Percentiles rank a stretch among this genome's conserved stretches.
phyloP scores from a whole-genome alignment of 2,797 vertebrate species.

The Cyprinodon diabolis region DNA sequence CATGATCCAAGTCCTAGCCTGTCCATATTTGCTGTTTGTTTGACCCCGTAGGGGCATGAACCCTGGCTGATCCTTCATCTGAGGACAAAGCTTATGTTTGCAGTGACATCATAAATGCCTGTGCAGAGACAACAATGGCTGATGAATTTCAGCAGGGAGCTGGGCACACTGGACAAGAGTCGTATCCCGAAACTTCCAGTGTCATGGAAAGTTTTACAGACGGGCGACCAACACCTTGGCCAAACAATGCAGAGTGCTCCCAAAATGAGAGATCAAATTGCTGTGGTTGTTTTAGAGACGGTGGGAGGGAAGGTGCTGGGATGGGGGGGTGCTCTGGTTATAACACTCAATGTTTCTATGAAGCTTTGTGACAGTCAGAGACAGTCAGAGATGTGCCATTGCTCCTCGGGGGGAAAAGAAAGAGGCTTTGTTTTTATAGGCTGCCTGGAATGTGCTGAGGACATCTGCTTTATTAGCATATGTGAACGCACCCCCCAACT shows the following conservation, averaged over 20 bases:
- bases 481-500: constrained; percentile 71
- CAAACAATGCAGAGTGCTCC: constrained; percentile 58
- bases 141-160: constrained; percentile 68
- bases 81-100: constrained; percentile 82
- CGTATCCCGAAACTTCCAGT: constrained; percentile 56
- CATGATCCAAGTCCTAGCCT: constrained; percentile 56
- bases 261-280: constrained; percentile 58
- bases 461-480: constrained; percentile 86
- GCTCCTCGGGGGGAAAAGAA: constrained; percentile 62
- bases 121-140: constrained; percentile 73
- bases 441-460: constrained; percentile 79
- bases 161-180: constrained; percentile 63
- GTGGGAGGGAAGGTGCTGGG: constrained; percentile 14
- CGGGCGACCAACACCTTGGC: constrained; percentile 63
- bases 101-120: constrained; percentile 81
- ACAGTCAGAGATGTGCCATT: constrained; percentile 48
- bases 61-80: constrained; percentile 78
- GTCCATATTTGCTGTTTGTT: constrained; percentile 79
- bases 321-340: constrained; percentile 29
- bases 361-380: constrained; percentile 54
- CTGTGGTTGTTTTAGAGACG: constrained; percentile 29
- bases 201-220: constrained; percentile 72
- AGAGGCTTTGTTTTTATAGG: constrained; percentile 81
- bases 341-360: constrained; percentile 60
- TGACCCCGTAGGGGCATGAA: constrained; percentile 71